Evolutionary conservation across 2,797 vertebrate species (phyloP), one percentile per base, ranked within the genome.

Genomic region (Salarias fasciatus): DNA sequence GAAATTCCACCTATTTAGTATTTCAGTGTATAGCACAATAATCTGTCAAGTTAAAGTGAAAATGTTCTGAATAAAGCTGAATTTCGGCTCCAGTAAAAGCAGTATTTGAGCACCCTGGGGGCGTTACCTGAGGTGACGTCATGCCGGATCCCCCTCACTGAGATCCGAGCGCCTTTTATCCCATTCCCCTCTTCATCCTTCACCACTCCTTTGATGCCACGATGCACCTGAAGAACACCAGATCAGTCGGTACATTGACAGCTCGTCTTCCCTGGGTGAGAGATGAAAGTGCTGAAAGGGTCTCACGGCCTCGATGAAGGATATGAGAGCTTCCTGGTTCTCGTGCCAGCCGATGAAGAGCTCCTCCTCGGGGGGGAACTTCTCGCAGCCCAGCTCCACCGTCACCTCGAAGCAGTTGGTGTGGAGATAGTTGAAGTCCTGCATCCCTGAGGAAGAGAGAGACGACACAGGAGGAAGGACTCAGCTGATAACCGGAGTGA

Each of bases 341-440:
- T 97, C 92, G 12, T 94, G 92, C 97, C 97, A 99, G 80, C 84
- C 92, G 8, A 77, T 77, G 49, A 92, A 92, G 55, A 99, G 77
- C 0, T 95, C 94, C 64, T 97, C 95, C 75, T 97, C 95, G 0
- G 94, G 89, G 7, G 96, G 96, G 68, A 97, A 96, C 77, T 96
- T 96, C 46, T 98, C 96, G 86, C 97, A 98, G 55, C 97, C 96
- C 38, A 99, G 90, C 75, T 95, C 93, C 77, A 98, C 93, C 0
- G 96, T 97, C 82, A 98, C 92, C 88, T 99, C 97, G 49, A 97
- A 97, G 66, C 97, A 99, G 87, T 99, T 99, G 86, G 94, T 97
- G 92, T 98, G 97, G 56, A 99, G 94, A 70, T 98, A 99, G 88
- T 96, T 98, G 89, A 99, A 98, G 90, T 99, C 97, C 68, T 96